phyloP scores from a whole-genome alignment of 1,140 invertebrate genomes.

The Lepidostoma basale region DNA sequence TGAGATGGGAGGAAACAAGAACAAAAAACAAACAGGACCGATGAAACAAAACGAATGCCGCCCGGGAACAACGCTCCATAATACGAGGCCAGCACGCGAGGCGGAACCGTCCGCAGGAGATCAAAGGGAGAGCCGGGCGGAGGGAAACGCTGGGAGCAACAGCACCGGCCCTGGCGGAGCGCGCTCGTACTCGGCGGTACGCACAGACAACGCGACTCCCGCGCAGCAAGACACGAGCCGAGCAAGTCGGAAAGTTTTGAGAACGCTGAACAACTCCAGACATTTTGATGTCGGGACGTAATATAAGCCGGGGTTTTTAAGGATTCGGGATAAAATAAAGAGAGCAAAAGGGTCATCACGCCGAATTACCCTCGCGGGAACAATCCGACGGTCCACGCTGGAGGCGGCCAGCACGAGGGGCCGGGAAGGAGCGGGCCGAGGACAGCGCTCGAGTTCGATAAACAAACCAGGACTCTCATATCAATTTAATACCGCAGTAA shows the following conservation, averaged over 20 bases:
- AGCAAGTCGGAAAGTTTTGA: not conserved
- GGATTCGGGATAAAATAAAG: not conserved
- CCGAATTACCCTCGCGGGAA: conserved; percentile 6
- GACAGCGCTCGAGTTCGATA: no score
- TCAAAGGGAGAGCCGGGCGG: conserved; percentile 10
- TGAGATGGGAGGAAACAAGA: not conserved
- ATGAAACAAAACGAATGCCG: conserved; percentile 28
- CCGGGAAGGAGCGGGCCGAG: not conserved
- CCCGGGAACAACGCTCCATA: conserved; percentile 23
- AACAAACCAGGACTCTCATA: no score
- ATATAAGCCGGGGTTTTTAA: not conserved
- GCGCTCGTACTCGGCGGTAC: not conserved
- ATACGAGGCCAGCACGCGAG: conserved; percentile 30
- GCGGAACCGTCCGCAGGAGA: conserved; percentile 12
- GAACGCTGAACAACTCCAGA: no score
- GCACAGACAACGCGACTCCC: not conserved
- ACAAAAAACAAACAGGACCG: conserved; percentile 18
- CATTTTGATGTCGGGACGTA: no score
- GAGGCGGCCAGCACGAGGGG: not conserved
- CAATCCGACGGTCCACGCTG: not conserved
- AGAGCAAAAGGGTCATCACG: conserved; percentile 23
- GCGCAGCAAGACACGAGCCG: not conserved
- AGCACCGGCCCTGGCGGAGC: conserved; percentile 1
- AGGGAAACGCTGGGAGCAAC: conserved; percentile 17
- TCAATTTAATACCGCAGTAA: no score